phyloP scores from a whole-genome alignment of 2,888 invertebrate species.

The Plebejus argus region DNA sequence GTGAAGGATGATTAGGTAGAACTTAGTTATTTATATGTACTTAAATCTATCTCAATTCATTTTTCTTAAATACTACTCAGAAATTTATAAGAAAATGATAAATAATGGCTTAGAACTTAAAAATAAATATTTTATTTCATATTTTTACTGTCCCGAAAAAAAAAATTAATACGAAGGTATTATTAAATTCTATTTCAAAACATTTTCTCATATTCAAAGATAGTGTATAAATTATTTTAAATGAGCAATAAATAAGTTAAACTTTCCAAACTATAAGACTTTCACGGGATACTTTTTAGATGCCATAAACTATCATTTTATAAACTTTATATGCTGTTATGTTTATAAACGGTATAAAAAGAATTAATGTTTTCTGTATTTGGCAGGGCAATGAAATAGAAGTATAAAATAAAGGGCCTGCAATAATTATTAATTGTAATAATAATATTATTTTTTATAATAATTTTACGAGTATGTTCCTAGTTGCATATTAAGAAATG shows the following conservation, averaged over 20 bases:
- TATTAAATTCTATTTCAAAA: background rate
- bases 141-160: too few relatives aligned
- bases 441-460: too few relatives aligned
- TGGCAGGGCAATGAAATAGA: background rate
- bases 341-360: background rate
- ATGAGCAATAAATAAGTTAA: constrained; percentile 18
- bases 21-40: too few relatives aligned
- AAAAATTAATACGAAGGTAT: too few relatives aligned
- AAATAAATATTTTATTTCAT: too few relatives aligned
- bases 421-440: too few relatives aligned
- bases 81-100: too few relatives aligned
- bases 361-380: background rate
- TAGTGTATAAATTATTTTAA: background rate
- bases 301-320: background rate
- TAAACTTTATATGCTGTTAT: background rate
- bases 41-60: background rate
- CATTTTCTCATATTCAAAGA: constrained; percentile 12
- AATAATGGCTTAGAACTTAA: too few relatives aligned
- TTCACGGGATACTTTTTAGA: constrained; percentile 10
- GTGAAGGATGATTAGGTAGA: too few relatives aligned
- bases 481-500: too few relatives aligned
- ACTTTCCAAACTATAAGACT: constrained; percentile 19
- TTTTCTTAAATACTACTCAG: background rate
- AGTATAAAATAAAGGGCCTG: too few relatives aligned
- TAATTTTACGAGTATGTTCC: too few relatives aligned